Base-by-base conservation (phyloP, 2,113 vertebrate genomes). In the Pristiophorus japonicus region DNA sequence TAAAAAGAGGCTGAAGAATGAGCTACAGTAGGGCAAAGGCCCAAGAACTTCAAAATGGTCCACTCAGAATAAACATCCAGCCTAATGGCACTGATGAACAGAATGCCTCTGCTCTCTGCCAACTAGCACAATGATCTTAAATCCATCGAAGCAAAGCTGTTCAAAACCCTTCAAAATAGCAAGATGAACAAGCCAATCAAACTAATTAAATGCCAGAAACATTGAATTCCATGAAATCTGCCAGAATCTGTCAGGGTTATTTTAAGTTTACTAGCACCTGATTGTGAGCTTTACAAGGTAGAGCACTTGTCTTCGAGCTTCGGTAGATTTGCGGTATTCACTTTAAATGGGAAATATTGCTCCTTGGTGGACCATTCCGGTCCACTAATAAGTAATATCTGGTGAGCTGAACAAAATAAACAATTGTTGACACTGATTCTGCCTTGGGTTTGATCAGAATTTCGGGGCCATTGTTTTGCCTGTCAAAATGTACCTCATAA, bases 391-490 rank as follows among this genome's bases (percentile, higher is more conserved):
- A 88, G 81, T 95, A 51, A 88, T 92, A 95, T 96, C 94, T 73
- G 62, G 67, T 94, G 73, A 95, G 95, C 88, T 95, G 88, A 85
- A 65, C 95, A 94, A 95, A 95, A 94, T 95, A 95, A 93, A 96
- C 51, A 4, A 51, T 51, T 51, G 51, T 51, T 94, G 96, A 95
- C 85, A 75, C 34, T 67, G 95, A 96, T 96, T 84, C 27, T 96
- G 87, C 73, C 85, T 24, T 51, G 45, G 47, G 85, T 11, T 10
- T 78, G 73, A 78, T 78, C 73, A 16, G 73, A 78, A 78, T n/a
- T 30, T 78, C 34, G 27, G 34, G n/a, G n/a, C 34, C 73, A 38
- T n/a, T 78, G 73, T n/a, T 67, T n/a, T 14, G 73, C 34, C 4
- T 59, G 59, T 59, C 59, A 59, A 59, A 59, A 59, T 16, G 14